Conservation (phyloP, 2,888 invertebrate genomes). For the Leucania comma region DNA sequence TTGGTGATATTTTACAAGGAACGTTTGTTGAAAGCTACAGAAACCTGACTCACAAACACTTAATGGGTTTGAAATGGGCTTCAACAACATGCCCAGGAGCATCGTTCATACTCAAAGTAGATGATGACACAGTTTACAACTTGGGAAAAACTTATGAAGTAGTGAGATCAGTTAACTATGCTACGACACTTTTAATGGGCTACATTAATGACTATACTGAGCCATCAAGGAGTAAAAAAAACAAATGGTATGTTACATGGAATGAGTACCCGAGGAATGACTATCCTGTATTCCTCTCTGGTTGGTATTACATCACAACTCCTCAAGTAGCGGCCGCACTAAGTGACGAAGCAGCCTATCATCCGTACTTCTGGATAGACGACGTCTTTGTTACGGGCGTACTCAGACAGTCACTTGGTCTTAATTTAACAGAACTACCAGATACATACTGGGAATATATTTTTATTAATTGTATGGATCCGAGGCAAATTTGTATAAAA, state of each 20-base stretch:
- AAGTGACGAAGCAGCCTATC: conserved; percentile 86
- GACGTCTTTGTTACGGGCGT: conserved; percentile 97
- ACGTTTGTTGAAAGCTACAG: conserved; percentile 94
- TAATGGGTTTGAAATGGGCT: conserved; percentile 95
- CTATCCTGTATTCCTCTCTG: conserved; percentile 95
- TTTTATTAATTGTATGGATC: conserved; percentile 92
- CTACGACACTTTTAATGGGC: conserved; percentile 89
- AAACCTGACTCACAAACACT: conserved; percentile 95
- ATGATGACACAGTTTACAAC: conserved; percentile 91
- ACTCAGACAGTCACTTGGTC: conserved; percentile 90
- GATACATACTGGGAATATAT: conserved; percentile 92
- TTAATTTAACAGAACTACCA: conserved; percentile 90
- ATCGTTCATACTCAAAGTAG: conserved; percentile 78
- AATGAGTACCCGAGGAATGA: conserved; percentile 91
- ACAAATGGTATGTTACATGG: conserved; percentile 95
- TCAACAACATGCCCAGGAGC: conserved; percentile 91
- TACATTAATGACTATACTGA: conserved; percentile 92
- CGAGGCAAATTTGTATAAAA: no score
- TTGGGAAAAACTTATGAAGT: conserved; percentile 86
- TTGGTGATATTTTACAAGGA: conserved; percentile 94
- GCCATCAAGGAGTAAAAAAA: conserved; percentile 92
- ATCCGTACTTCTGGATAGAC: conserved; percentile 97
- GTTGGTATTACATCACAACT: conserved; percentile 96
- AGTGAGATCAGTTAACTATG: conserved; percentile 63
- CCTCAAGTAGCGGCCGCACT: conserved; percentile 91